These are phyloP conservation scores for Channa striata DNA, from an alignment of 2,797 vertebrate genomes.

Conservation along the genomic window DNA sequence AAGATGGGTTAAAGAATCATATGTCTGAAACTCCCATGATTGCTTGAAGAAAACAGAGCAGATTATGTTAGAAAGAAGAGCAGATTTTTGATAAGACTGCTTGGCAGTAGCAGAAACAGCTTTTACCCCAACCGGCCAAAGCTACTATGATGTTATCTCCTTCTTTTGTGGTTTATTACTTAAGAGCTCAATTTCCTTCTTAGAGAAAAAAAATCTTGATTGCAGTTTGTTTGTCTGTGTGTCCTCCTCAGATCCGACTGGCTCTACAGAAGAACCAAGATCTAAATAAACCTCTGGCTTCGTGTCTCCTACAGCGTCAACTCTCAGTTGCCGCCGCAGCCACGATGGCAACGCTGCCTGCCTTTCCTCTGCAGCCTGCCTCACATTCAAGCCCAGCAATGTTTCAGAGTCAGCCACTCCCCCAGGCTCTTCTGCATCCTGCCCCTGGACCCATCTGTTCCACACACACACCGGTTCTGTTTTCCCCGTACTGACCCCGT, in stretches of 20 bases:
- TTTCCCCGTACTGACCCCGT: constrained; percentile 91
- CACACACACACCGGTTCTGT: constrained; percentile 89
- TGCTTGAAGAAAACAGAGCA: constrained; percentile 1
- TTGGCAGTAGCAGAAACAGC: constrained; percentile 17
- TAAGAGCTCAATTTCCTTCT: background rate
- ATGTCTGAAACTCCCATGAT: constrained; percentile 8
- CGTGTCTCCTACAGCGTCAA: constrained; percentile 88
- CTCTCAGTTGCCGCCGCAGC: constrained; percentile 85
- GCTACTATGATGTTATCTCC: background rate
- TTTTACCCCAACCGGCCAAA: background rate
- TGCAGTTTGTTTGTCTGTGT: constrained; percentile 31
- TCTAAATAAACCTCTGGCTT: constrained; percentile 88
- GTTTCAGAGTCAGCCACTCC: constrained; percentile 89
- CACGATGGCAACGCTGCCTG: constrained; percentile 86
- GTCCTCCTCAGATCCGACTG: constrained; percentile 85
- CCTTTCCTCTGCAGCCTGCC: constrained; percentile 87
- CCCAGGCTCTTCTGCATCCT: constrained; percentile 88
- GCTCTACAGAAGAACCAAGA: constrained; percentile 90
- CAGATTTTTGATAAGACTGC: constrained; percentile 14
- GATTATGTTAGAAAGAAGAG: constrained; percentile 4
- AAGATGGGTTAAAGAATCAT: constrained; percentile 8
- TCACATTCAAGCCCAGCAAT: constrained; percentile 86
- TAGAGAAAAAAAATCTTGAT: constrained; percentile 7
- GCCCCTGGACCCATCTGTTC: constrained; percentile 90
- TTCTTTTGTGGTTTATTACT: constrained; percentile 10